Conservation (phyloP, 1,140 invertebrate genomes). For the Heliothis virescens region DNA sequence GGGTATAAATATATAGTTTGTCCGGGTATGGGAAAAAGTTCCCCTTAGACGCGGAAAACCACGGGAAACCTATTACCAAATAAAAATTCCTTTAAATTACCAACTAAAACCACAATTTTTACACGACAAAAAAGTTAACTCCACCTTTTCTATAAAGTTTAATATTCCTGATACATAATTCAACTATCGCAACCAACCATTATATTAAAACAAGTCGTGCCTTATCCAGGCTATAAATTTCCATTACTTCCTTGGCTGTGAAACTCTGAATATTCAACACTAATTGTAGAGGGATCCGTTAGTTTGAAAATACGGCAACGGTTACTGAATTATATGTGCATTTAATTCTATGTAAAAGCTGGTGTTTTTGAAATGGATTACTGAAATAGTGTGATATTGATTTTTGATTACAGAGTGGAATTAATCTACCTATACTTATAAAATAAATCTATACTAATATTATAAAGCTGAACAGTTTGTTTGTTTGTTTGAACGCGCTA, state of each 20-base stretch:
- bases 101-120: too few relatives aligned
- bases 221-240: slow-evolving; percentile 13
- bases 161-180: slow-evolving; percentile 1
- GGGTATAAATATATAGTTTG: too few relatives aligned
- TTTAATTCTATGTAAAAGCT: background rate
- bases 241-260: background rate
- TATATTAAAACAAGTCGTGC: slow-evolving; percentile 6
- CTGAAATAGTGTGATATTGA: background rate
- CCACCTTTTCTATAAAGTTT: background rate
- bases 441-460: too few relatives aligned
- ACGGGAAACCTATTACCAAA: too few relatives aligned
- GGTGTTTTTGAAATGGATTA: background rate
- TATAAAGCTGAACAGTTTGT: too few relatives aligned
- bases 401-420: too few relatives aligned
- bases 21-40: too few relatives aligned
- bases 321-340: background rate
- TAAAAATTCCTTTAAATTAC: too few relatives aligned
- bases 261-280: slow-evolving; percentile 3
- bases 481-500: too few relatives aligned
- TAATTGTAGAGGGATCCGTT: slow-evolving; percentile 4
- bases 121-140: background rate
- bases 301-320: slow-evolving; percentile 4
- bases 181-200: background rate
- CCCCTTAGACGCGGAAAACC: too few relatives aligned
- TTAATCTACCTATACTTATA: too few relatives aligned